Evolutionary conservation across 2,888 invertebrate species (phyloP).

Genomic region (Diaprepes abbreviatus): DNA sequence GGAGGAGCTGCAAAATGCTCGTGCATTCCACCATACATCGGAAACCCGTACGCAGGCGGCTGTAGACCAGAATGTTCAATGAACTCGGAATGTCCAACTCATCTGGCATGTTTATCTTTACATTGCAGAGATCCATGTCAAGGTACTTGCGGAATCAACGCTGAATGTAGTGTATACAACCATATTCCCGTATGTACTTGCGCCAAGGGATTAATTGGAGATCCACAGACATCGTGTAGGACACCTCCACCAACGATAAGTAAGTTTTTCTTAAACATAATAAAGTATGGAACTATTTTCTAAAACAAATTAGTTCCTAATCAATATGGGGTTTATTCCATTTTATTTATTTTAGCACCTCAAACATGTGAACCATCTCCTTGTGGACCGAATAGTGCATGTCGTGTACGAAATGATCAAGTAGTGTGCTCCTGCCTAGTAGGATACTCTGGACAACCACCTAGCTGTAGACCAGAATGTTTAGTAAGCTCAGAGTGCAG

Average conservation of each 20-base stretch:
- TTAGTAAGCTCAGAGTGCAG: conserved; percentile 73
- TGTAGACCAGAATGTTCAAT: conserved; percentile 89
- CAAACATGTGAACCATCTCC: conserved; percentile 75
- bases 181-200: conserved; percentile 89
- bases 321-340: conserved; percentile 17
- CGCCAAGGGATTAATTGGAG: conserved; percentile 81
- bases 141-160: conserved; percentile 86
- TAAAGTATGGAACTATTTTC: too few relatives aligned
- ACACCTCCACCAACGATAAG: conserved; percentile 69
- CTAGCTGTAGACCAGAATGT: conserved; percentile 74
- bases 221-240: conserved; percentile 86
- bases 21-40: conserved; percentile 91
- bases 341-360: conserved; percentile 60
- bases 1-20: conserved; percentile 81
- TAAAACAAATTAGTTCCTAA: too few relatives aligned
- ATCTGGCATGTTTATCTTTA: conserved; percentile 84
- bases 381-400: conserved; percentile 74
- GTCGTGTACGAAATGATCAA: conserved; percentile 71
- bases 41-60: conserved; percentile 88
- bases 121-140: conserved; percentile 90
- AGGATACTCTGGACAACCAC: conserved; percentile 73
- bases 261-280: conserved; percentile 66
- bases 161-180: conserved; percentile 85
- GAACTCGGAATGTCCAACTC: conserved; percentile 84
- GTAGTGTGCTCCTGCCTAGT: conserved; percentile 75